Base-by-base conservation (phyloP, 2,113 vertebrate species). In the Lota lota region DNA sequence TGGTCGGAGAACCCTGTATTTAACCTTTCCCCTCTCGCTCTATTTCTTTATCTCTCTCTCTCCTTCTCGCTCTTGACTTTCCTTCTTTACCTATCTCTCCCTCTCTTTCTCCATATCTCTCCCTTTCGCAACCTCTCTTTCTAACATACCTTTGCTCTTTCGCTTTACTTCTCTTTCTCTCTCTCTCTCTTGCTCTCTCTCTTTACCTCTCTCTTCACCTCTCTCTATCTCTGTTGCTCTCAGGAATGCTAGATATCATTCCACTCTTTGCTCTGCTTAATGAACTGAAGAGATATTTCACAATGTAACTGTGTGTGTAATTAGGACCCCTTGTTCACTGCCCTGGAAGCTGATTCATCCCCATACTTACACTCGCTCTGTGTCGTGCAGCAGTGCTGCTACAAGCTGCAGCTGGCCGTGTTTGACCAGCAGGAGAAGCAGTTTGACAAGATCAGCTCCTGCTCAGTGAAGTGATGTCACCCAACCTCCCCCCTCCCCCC, bases 391-490 rank as follows among this genome's bases (percentile, higher is more conserved):
- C 28, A 33, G 28, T 6, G 10, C 40, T 10, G 40, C 40, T 47
- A 14, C 40, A 12, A 84, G 40, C 64, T 92, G 76, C 86, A 90
- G 72, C 54, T 91, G 14, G 74, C 79, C 8, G 64, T 81, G 12
- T 89, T 88, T 73, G 90, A 92, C 84, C 85, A 89, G 67, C 83
- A 87, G 60, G 72, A 80, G 72, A 82, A 79, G 66, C 87, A 88
- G 75, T 92, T 92, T 79, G 83, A 92, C 82, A 85, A 85, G 75
- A 88, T 92, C 78, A 86, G 76, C 58, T 92, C 85, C 16, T 59
- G 87, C 20, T 66, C 83, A 4, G 59, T 90, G 54, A 79, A 84
- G n/a, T 92, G 91, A 90, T 77, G 68, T 60, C 90, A 86, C 22
- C 85, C 88, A 63, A 89, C 88, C 61, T 78, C 77, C 63, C 81